phyloP scores from a whole-genome alignment of 2,797 vertebrate genomes.

The Anguilla obscura region DNA sequence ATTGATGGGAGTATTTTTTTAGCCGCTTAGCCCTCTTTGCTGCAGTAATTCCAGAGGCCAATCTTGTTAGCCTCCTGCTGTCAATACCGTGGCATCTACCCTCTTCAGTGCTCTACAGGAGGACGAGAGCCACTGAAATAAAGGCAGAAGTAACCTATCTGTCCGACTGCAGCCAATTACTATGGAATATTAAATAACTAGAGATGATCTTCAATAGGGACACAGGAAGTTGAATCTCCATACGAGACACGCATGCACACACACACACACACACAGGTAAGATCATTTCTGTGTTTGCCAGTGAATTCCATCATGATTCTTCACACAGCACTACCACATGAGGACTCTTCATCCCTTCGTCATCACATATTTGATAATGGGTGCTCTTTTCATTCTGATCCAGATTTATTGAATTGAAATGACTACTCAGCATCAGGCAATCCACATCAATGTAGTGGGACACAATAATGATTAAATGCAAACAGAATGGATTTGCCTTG shows the following conservation, averaged over 20 bases:
- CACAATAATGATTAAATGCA: too few species aligned
- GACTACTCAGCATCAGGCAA: too few species aligned
- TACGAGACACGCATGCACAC: neutral
- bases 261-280: neutral
- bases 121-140: neutral
- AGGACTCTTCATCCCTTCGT: too few species aligned
- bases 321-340: too few species aligned
- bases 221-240: neutral
- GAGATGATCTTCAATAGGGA: neutral
- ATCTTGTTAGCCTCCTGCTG: constrained; percentile 7
- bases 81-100: neutral
- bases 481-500: too few species aligned
- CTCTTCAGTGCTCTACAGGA: neutral
- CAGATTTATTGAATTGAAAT: too few species aligned
- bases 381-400: too few species aligned
- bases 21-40: neutral
- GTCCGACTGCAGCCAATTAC: constrained; percentile 1
- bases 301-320: neutral
- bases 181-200: neutral
- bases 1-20: neutral
- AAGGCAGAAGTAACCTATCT: neutral
- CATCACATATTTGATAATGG: too few species aligned
- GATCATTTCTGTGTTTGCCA: neutral
- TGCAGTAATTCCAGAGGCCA: neutral
- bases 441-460: too few species aligned